Evolutionary conservation across 2,888 invertebrate species (phyloP).

Genomic region (Pharmacophagus antenor): DNA sequence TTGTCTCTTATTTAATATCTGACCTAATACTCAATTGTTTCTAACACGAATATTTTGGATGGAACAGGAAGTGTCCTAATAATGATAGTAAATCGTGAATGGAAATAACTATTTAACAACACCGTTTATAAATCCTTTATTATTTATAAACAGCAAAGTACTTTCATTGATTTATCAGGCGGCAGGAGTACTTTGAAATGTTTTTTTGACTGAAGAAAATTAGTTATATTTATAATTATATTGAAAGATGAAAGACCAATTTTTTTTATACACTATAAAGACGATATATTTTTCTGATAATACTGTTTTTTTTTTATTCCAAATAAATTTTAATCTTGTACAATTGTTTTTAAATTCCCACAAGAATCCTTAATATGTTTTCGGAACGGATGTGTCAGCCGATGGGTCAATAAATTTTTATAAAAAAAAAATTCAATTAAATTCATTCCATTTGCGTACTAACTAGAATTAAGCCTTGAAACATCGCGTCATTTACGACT

Average conservation of each 20-base stretch:
- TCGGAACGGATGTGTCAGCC: constrained; percentile 19
- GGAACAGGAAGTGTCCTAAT: neutral
- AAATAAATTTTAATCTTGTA: neutral
- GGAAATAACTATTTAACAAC: no score
- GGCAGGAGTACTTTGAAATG: no score
- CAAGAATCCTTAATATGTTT: constrained; percentile 8
- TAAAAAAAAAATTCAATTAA: constrained; percentile 43
- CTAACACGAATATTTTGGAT: neutral
- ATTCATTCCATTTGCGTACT: constrained; percentile 47
- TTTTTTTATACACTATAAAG: no score
- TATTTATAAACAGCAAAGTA: no score
- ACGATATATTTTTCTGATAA: no score
- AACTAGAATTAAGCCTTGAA: constrained; percentile 59
- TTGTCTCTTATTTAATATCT: neutral
- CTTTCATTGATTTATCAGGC: no score
- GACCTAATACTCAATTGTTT: neutral
- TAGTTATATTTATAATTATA: no score
- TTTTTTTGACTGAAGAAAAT: no score
- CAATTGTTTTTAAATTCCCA: constrained; percentile 2
- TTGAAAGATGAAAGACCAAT: no score
- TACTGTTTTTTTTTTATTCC: neutral
- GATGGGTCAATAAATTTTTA: constrained; percentile 29
- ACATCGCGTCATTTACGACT: constrained; percentile 44
- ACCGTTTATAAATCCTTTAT: no score
- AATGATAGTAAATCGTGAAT: neutral